Conservation (phyloP, 2,113 vertebrate species). For the Actenoides hombroni region DNA sequence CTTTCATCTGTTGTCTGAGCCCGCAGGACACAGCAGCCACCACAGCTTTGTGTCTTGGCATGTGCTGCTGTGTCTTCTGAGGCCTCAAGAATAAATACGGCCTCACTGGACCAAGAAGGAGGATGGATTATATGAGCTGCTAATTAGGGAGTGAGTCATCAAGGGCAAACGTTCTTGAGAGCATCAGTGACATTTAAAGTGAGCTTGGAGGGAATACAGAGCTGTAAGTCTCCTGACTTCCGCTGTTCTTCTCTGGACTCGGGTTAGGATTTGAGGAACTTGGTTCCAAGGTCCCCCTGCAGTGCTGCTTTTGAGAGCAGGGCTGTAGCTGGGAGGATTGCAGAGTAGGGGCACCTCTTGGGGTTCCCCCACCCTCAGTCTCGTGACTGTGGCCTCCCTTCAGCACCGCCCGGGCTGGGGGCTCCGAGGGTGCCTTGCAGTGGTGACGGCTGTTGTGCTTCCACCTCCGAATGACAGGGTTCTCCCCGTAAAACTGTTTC, state of each 20-base stretch:
- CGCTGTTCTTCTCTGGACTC: background rate
- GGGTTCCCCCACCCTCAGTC: background rate
- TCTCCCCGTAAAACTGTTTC: background rate
- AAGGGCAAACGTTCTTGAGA: background rate
- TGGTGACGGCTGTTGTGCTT: background rate
- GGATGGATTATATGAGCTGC: background rate
- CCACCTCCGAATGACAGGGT: background rate
- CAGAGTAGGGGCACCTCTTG: background rate
- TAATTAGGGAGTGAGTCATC: background rate
- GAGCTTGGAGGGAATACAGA: background rate
- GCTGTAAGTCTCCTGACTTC: too few relatives aligned
- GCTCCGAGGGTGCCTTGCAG: rapidly evolving
- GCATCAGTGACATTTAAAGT: background rate
- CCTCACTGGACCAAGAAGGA: background rate
- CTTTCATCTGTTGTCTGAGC: background rate
- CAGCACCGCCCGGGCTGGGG: background rate
- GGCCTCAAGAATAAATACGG: background rate
- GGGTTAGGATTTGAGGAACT: background rate
- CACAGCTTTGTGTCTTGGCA: background rate
- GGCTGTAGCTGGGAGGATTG: background rate
- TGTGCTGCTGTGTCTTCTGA: background rate
- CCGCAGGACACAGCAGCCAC: background rate
- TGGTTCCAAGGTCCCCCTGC: background rate
- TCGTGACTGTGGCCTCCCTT: background rate
- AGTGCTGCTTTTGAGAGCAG: background rate